A percentile compares a stretch with the other conserved stretches of the same genome.
phyloP scores from a whole-genome alignment of 2,797 vertebrate species.

The Pelobates cultripes region DNA sequence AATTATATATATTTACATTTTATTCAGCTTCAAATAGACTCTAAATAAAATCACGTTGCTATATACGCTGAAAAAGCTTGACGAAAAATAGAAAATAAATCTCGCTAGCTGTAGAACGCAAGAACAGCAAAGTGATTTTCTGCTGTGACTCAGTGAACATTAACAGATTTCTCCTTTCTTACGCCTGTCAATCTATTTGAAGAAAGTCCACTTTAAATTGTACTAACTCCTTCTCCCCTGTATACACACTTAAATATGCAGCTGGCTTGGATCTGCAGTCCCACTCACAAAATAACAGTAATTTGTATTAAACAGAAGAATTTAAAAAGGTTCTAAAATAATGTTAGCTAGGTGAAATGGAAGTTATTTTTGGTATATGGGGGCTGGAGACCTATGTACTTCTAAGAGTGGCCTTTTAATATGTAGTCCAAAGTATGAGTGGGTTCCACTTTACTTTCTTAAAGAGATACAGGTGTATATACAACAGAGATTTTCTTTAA shows the following conservation, averaged over 20 bases:
- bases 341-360: background rate
- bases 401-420: background rate
- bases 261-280: background rate
- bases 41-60: background rate
- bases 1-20: background rate
- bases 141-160: conserved; percentile 4
- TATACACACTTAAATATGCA: background rate
- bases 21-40: background rate
- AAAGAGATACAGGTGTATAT: background rate
- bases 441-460: too few relatives aligned
- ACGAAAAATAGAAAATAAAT: conserved; percentile 7
- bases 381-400: background rate
- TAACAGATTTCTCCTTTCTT: background rate
- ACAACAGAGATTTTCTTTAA: background rate
- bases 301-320: background rate
- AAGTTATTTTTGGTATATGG: background rate
- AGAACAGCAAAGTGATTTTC: background rate
- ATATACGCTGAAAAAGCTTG: background rate
- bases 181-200: conserved; percentile 1
- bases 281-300: background rate
- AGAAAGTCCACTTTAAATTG: conserved; percentile 20
- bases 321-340: background rate
- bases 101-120: background rate
- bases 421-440: background rate
- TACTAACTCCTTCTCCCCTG: conserved; percentile 13